These are phyloP conservation scores for Drosophila pseudoananassae DNA, from an alignment of 1,140 invertebrate genomes.

Conservation along the genomic window DNA sequence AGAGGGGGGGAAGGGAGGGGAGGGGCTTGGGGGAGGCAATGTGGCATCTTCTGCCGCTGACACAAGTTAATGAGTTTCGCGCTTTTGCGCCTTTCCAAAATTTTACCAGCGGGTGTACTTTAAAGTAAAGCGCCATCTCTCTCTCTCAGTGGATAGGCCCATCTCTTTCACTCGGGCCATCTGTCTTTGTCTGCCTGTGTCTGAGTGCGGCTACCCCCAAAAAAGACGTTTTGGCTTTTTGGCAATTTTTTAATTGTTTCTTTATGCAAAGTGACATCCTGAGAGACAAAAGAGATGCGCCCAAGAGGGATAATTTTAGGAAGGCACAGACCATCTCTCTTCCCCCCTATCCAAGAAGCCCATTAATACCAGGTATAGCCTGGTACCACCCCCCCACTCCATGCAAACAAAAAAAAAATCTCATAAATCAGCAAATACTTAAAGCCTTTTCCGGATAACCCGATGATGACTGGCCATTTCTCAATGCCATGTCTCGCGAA, in stretches of 20 bases:
- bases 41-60: slow-evolving; percentile 62
- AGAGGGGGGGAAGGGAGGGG: neutral
- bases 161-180: slow-evolving; percentile 8
- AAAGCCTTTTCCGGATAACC: slow-evolving; percentile 68
- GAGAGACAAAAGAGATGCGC: slow-evolving; percentile 6
- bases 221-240: slow-evolving; percentile 71
- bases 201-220: slow-evolving; percentile 69
- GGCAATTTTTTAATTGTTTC: slow-evolving; percentile 83
- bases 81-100: slow-evolving; percentile 63
- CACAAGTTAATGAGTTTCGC: slow-evolving; percentile 81
- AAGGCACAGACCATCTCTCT: neutral
- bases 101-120: slow-evolving; percentile 76
- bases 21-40: slow-evolving; percentile 4
- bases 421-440: slow-evolving; percentile 68
- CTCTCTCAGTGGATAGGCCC: slow-evolving; percentile 14
- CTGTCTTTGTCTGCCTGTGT: slow-evolving; percentile 21
- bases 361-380: slow-evolving; percentile 53
- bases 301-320: neutral
- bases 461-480: slow-evolving; percentile 33
- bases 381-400: neutral
- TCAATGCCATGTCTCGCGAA: slow-evolving; percentile 35
- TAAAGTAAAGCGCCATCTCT: slow-evolving; percentile 40
- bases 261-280: slow-evolving; percentile 79
- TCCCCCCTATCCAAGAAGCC: neutral
- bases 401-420: neutral